These are phyloP conservation scores for Drosophila yakuba DNA, from an alignment of 1,140 invertebrate genomes.

Conservation along the genomic window DNA sequence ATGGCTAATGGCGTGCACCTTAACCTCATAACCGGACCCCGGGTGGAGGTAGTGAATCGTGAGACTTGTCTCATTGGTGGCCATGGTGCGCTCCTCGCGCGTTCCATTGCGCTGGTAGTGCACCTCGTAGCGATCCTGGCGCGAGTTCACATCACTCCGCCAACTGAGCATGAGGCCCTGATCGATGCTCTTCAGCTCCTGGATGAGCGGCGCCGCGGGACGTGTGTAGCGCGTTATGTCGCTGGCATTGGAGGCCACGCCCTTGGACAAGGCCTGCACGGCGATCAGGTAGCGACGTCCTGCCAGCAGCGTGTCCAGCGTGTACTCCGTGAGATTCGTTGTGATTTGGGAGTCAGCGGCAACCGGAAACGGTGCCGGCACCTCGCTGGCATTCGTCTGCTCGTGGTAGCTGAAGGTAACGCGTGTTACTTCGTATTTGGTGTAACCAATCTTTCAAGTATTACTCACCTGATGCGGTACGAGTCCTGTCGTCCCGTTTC, in stretches of 20 bases:
- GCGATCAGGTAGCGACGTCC: constrained; percentile 95
- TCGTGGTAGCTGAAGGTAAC: constrained; percentile 89
- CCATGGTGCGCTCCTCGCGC: constrained; percentile 86
- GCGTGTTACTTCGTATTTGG: too few species aligned
- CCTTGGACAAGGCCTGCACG: constrained; percentile 93
- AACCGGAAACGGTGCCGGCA: constrained; percentile 83
- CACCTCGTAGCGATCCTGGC: constrained; percentile 95
- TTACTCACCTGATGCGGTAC: constrained; percentile 87
- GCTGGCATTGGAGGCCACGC: constrained; percentile 91
- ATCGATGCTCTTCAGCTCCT: constrained; percentile 90
- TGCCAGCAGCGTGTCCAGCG: constrained; percentile 91
- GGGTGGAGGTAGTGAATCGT: constrained; percentile 91
- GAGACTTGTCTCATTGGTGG: constrained; percentile 90
- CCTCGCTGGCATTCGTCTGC: constrained; percentile 88
- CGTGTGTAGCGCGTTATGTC: constrained; percentile 90
- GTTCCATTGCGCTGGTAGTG: constrained; percentile 93
- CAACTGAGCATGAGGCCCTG: constrained; percentile 94
- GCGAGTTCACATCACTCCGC: constrained; percentile 96
- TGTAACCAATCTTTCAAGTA: too few species aligned
- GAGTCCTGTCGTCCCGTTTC: constrained; percentile 92
- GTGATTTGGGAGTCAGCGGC: constrained; percentile 87
- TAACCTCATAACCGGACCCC: constrained; percentile 94
- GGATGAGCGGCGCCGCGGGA: constrained; percentile 94
- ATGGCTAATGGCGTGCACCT: constrained; percentile 95
- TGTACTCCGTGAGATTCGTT: constrained; percentile 88